phyloP scores from a whole-genome alignment of 2,797 vertebrate genomes.

The Hydrophis major region DNA sequence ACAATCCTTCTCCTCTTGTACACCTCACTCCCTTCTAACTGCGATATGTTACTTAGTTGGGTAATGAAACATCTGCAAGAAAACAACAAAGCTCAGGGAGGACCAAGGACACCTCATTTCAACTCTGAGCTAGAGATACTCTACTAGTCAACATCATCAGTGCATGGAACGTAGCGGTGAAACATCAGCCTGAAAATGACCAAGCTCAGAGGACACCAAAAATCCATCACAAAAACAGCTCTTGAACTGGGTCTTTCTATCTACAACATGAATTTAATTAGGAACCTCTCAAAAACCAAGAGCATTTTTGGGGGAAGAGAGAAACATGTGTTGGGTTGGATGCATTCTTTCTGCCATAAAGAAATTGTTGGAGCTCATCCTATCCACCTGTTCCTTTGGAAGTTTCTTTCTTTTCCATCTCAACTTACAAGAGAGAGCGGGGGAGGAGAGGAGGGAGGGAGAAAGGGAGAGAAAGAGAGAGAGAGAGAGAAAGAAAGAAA shows the following conservation, averaged over 20 bases:
- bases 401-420: background rate
- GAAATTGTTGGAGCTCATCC: background rate
- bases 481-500: too few species aligned
- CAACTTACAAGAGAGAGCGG: background rate
- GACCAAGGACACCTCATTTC: too few species aligned
- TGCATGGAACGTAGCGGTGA: too few species aligned
- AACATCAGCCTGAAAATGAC: background rate
- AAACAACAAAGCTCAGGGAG: too few species aligned
- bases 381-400: background rate
- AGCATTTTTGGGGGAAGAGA: background rate
- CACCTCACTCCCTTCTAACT: too few species aligned
- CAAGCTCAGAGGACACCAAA: background rate
- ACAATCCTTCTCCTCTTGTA: too few species aligned
- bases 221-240: background rate
- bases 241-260: background rate
- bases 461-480: rapidly evolving
- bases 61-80: too few species aligned
- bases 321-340: background rate
- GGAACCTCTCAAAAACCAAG: background rate
- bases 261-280: background rate
- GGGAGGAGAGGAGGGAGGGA: too few species aligned
- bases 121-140: too few species aligned
- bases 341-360: background rate
- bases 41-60: too few species aligned
- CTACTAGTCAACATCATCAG: background rate